A percentile compares a stretch with the other conserved stretches of the same genome.
Evolutionary conservation across 2,113 vertebrate genomes (phyloP).

Genomic region (Prochilodus magdalenae): DNA sequence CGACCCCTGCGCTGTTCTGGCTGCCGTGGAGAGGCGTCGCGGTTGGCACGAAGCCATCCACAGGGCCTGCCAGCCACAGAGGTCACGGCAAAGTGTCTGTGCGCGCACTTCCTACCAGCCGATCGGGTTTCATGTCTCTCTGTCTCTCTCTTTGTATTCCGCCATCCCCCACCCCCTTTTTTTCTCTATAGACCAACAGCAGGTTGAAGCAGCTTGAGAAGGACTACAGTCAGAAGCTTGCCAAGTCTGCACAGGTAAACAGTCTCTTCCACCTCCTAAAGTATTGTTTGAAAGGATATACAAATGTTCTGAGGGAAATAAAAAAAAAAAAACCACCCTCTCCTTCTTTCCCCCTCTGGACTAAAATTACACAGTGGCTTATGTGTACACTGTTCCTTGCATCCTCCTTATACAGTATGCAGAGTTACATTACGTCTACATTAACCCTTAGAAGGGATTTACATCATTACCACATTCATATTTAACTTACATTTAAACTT

Average conservation of each 20-base stretch:
- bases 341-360: not conserved
- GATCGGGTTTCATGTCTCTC: constrained; percentile 68
- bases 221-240: constrained; percentile 85
- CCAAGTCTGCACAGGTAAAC: constrained; percentile 90
- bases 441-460: not conserved
- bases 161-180: constrained; percentile 20
- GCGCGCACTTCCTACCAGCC: constrained; percentile 72
- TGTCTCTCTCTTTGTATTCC: constrained; percentile 41
- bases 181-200: constrained; percentile 83
- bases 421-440: not conserved
- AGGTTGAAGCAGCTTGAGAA: constrained; percentile 89
- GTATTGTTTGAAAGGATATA: constrained; percentile 48
- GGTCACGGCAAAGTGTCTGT: constrained; percentile 79
- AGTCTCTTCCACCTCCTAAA: constrained; percentile 41
- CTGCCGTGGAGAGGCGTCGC: constrained; percentile 82
- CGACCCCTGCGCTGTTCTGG: constrained; percentile 80
- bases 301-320: constrained; percentile 48
- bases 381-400: not conserved
- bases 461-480: no score
- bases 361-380: constrained; percentile 16
- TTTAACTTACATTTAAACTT: no score
- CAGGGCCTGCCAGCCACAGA: constrained; percentile 78
- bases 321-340: constrained; percentile 1
- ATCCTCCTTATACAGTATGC: not conserved
- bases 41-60: constrained; percentile 78